Base-by-base conservation (phyloP, 2,797 vertebrate species). In the Paguma larvata region DNA sequence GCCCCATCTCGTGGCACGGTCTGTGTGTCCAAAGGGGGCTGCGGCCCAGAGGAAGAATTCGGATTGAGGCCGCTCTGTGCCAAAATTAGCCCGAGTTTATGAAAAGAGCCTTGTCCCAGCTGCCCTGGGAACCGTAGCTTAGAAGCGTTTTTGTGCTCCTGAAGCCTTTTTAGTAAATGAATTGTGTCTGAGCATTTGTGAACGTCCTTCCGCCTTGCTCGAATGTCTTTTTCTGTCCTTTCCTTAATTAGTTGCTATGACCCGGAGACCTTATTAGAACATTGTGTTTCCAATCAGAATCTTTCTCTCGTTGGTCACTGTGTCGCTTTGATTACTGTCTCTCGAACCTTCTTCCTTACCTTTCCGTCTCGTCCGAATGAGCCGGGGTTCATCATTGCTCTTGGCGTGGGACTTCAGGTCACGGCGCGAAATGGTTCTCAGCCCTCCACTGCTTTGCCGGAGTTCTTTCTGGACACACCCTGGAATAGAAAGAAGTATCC, bases 151-250 rank as follows among this genome's bases (percentile, higher is more conserved):
- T 75, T 62, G 79, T 62, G 85, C 93, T 79, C 27, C 77, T 62
- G 56, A 93, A 95, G 75, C 38, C 82, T 91, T 78, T 96, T 93
- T 62, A 85, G 89, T 80, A 75, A 94, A 94, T 84, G 97, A 96
- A 48, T 92, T 59, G 30, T 90, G 30, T 91, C 14, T 10, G 38
- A 56, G 46, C 53, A 2, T 78, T 77, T 75, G 65, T 82, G 82
- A 68, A 68, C 78, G 21, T 21, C 44, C 15, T 16, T 67, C 70
- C 0, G 2, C 44, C 1, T 65, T 15, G 63, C 96, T 78, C 53
- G 89, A 44, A 65, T 94, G 83, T 77, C n/a, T 34, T 86, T 48
- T 65, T n/a, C 82, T 59, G 46, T 56, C 62, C 79, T 89, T 63
- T 77, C 72, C 15, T 41, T 85, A 85, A 96, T 97, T 73, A 94